Base-by-base conservation (phyloP, 1,140 invertebrate genomes). In the Chrysoperla carnea region DNA sequence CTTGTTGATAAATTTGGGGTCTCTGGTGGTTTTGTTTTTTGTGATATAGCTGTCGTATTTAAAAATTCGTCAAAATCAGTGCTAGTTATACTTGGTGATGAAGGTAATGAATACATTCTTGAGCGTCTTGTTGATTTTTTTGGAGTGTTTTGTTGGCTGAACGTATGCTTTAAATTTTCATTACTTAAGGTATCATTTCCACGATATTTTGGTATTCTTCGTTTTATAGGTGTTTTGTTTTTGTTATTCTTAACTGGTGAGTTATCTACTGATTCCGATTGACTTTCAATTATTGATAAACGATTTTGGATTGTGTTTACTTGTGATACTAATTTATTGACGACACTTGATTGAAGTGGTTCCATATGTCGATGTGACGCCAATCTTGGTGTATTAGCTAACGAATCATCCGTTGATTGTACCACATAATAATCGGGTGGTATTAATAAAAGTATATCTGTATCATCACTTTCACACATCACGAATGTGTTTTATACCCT, bases 401-500 rank as follows among this genome's bases (percentile, higher is more conserved):
- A 50, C 17, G 52, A 64, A 46, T 67, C 58, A n/a, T 73, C 68
- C 6, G 70, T 68, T 13, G 72, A 68, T 46, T 61, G 57, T 29
- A 75, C 63, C 29, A 69, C 48, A 54, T 79, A 82, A 48, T 80
- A 74, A 59, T 82, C 73, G 8, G 82, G 81, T 40, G 81, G 80
- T 57, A 84, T 80, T 44, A 81, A 60, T 46, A 86, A 57, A 44
- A 86, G 63, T 49, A 81, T 70, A 61, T 86, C 81, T 5, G 82
- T 86, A 59, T 84, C 81, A 69, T 84, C 81, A 43, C 80, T 76
- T 56, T 84, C 81, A 72, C 80, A 84, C 81, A 84, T 84, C 17
- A 23, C 17, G 17, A 23, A 23, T 23, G 5, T 23, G 17, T 23
- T 23, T 23, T 23, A 23, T 23, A 23, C 5, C 2, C 5, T 23